phyloP scores from a whole-genome alignment of 2,113 vertebrate genomes.

The Corynorhinus townsendii region DNA sequence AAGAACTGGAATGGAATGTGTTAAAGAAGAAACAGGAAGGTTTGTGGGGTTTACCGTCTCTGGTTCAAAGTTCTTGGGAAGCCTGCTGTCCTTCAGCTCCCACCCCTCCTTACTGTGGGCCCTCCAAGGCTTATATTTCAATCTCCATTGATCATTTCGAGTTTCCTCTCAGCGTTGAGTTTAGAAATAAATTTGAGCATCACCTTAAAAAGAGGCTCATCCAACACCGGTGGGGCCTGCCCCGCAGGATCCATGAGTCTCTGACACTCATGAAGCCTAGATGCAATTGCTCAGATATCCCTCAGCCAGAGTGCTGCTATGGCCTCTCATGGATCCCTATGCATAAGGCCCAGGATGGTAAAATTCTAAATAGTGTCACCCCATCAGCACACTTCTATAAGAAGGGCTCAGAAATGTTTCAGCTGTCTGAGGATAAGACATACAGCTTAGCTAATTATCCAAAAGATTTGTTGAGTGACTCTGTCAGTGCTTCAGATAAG shows the following conservation, averaged over 20 bases:
- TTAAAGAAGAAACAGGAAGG: neutral
- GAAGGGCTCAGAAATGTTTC: neutral
- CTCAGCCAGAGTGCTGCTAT: neutral
- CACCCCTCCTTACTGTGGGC: neutral
- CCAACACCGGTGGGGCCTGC: neutral
- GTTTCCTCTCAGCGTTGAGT: neutral
- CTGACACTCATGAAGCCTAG: neutral
- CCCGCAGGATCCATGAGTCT: neutral
- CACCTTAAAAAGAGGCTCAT: neutral
- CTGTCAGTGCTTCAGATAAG: neutral
- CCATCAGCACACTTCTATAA: neutral
- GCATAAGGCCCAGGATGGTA: neutral
- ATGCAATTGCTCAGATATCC: neutral
- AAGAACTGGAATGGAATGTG: neutral
- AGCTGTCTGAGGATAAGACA: neutral
- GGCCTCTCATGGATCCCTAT: neutral
- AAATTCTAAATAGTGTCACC: neutral
- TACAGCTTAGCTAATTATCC: neutral
- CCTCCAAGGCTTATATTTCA: neutral
- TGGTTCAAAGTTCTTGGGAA: neutral
- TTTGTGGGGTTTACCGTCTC: neutral
- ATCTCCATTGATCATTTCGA: neutral
- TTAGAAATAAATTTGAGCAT: neutral
- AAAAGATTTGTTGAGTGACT: neutral
- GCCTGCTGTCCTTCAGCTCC: neutral